These are phyloP conservation scores for Xanthorhoe designata DNA, from an alignment of 2,888 invertebrate genomes.

Conservation along the genomic window DNA sequence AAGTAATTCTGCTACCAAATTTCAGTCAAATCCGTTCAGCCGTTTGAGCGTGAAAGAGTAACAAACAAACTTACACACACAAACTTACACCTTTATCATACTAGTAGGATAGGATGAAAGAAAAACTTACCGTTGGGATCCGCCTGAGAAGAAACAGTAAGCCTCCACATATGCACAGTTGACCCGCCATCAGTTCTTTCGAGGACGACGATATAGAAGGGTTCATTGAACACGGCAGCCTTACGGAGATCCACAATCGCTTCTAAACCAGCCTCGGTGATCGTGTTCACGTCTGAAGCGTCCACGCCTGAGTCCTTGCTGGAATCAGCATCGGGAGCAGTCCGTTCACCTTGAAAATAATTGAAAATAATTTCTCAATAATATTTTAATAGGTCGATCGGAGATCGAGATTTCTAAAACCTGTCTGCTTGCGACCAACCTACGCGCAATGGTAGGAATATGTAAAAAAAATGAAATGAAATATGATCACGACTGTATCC, in stretches of 20 bases:
- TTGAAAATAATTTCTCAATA: neutral
- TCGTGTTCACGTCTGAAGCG: conserved; percentile 66
- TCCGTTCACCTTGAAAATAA: conserved; percentile 64
- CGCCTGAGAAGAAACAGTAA: conserved; percentile 93
- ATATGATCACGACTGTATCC: no score
- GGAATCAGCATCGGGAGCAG: conserved; percentile 60
- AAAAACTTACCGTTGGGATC: conserved; percentile 66
- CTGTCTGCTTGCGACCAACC: no score
- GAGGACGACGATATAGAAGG: conserved; percentile 97
- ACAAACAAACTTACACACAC: neutral
- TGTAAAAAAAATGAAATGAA: no score
- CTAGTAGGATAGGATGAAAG: no score
- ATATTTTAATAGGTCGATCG: neutral
- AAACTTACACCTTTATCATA: no score
- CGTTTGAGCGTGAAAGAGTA: neutral
- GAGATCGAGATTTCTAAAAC: neutral
- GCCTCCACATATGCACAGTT: conserved; percentile 98
- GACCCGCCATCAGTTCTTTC: conserved; percentile 94
- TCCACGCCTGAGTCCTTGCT: conserved; percentile 67
- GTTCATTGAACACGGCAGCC: conserved; percentile 95
- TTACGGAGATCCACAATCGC: conserved; percentile 96
- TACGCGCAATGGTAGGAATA: no score
- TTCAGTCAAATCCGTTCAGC: neutral
- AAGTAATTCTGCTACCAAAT: neutral
- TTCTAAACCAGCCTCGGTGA: conserved; percentile 89